Evolutionary conservation across 2,888 invertebrate species (phyloP), one percentile per base, ranked within the genome.

Genomic region (Nemotelus pantherinus): DNA sequence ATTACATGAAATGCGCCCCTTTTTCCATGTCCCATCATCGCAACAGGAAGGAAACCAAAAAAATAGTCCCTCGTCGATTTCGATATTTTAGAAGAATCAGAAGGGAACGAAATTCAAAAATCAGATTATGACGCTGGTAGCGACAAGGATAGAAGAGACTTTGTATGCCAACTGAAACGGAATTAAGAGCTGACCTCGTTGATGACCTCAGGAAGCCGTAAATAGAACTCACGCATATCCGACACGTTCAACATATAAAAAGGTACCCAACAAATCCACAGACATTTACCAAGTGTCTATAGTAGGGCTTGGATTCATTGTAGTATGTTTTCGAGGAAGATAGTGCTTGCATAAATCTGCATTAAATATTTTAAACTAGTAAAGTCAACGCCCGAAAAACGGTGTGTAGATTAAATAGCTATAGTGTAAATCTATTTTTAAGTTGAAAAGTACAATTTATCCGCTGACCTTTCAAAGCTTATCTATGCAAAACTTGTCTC

Each of bases 201-300:
- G 71, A 50, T 78, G 78, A 78, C 78, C 78, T 75, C 65, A 78
- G 71, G 78, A 78, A 78, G 78, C 78, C 78, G 76, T 78, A 78
- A 78, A 78, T 78, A 78, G 78, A 78, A 78, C 75, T 76, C 76
- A 78, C 76, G 78, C 78, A 78, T 63, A 71, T 71, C 43, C 55
- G 57, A 71, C 71, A 71, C 57, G 68, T 68, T 48, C 50, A 68
- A 63, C 63, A 50, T 68, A 50, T 39, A 68, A 68, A 68, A 50
- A 68, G 68, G 68, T 68, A 68, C 68, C 68, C 50, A 39, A 63
- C 7, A 50, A 25, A 25, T 25, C 50, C 50, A 50, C 5, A 50
- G 50, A 7, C 1, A 50, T 50, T 1, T 50, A 50, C 50, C 5
- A 50, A 7, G 50, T 9, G 9, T 1, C 50, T 50, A 5, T 50